Evolutionary conservation across 2,888 invertebrate species (phyloP), one percentile per base, ranked within the genome.

Genomic region (Argyresthia goedartella): DNA sequence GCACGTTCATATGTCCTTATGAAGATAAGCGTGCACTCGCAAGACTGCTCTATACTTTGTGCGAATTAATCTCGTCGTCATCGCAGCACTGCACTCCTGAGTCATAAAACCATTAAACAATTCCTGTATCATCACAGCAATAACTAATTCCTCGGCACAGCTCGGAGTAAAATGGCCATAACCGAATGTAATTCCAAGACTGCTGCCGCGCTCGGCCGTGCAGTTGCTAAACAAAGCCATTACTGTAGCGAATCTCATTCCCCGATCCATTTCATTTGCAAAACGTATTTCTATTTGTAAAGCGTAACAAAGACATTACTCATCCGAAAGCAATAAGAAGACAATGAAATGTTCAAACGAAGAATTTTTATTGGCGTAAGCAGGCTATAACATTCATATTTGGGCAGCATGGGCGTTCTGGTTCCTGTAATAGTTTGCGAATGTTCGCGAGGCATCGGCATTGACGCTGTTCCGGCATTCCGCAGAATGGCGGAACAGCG

Each of bases 401-500:
- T 63, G 66, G 65, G 62, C 62, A 64, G 62, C 56, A 56, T 55
- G 60, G 62, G 25, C 33, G 35, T 15, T 45, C 46, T 46, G 35
- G 46, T 69, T 66, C 62, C 64, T 64, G 61, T 61, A 61, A 65
- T 69, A 73, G 64, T 72, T 76, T 64, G 70, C 69, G 71, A 69
- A 66, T 53, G 55, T 54, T 52, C 54, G 51, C 34, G 25, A 25
- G 25, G 25, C 25, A 25, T 25, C 25, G 25, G 25, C 25, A 46
- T 4, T 13, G 35, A 46, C 67, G 67, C 69, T 69, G 76, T 76
- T 76, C 73, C 64, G 60, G 71, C 69, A 75, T 76, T 78, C 72
- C 69, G 69, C 64, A 64, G 73, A 4, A 4, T 6, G 2, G 25
- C 25, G n/a, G n/a, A n/a, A 25, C 25, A 25, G 73, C 76, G 76